Base-by-base conservation (phyloP, 2,113 vertebrate species). In the Microcebus tavaratra region DNA sequence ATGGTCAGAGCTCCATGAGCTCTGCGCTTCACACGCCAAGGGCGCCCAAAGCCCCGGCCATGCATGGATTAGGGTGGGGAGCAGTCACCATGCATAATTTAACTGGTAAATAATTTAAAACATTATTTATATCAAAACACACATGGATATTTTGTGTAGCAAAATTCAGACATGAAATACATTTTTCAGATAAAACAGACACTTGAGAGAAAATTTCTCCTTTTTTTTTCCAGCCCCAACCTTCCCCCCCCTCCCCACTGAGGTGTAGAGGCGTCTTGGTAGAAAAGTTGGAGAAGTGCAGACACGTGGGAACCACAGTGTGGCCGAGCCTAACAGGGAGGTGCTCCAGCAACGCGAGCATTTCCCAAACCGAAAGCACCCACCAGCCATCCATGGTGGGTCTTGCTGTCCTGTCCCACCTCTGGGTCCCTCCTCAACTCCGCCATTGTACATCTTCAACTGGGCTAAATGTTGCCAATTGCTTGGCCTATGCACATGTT, bases 111-210 rank as follows among this genome's bases (percentile, higher is more conserved):
- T 84, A 86, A 88, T 67, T 73, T 72, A 94, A 86, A 86, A 83
- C 57, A 82, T 53, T 63, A 87, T 63, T 90, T 25, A 88, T 61
- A n/a, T 68, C n/a, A 67, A 59, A 67, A 92, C 17, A 90, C 83
- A 42, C 29, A 61, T 23, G 68, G 82, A 65, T 73, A 57, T 70
- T 89, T 88, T 76, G 63, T 59, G 39, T 68, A 67, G 31, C 70
- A 88, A 70, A 53, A 83, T 67, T 81, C 61, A 87, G 45, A 84
- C 63, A 53, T 82, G 59, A 87, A 72, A 80, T 59, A 68, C 6
- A 72, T 61, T 68, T 90, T 90, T 92, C 85, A 96, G n/a, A 80
- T 79, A 39, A 57, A 80, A 84, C 7, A 96, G 83, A 29, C 14
- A 36, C 55, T 67, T 93, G 63, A 96, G 83, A 94, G 29, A 90